Conservation (phyloP, 2,113 vertebrate species). For the Pipa parva region DNA sequence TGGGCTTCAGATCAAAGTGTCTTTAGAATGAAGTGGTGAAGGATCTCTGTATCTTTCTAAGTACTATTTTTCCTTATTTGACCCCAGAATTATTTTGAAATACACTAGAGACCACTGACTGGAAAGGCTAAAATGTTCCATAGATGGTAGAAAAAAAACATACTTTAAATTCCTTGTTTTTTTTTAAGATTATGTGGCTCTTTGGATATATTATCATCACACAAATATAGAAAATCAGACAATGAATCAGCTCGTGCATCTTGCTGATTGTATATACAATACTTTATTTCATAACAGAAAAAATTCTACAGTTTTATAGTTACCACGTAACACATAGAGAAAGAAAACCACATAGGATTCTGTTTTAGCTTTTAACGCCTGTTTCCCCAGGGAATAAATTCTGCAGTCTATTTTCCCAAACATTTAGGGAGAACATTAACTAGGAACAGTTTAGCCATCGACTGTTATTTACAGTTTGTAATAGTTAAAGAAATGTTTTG, state of each 20-base stretch:
- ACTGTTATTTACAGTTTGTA: no score
- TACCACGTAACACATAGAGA: no score
- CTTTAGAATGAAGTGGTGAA: constrained; percentile 6
- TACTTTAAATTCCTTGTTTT: not conserved
- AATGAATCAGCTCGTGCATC: not conserved
- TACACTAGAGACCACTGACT: not conserved
- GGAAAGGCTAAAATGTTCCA: not conserved
- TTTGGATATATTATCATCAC: not conserved
- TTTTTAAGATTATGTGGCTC: not conserved
- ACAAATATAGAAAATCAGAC: not conserved
- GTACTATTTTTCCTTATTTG: constrained; percentile 18
- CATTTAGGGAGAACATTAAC: no score
- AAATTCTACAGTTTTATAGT: not conserved
- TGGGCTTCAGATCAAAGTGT: constrained; percentile 30
- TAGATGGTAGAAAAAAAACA: not conserved
- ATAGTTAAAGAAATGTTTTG: no score
- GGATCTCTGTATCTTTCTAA: constrained; percentile 10
- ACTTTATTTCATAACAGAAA: not conserved
- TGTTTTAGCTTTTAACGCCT: no score
- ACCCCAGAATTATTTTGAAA: constrained; percentile 6
- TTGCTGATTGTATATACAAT: not conserved
- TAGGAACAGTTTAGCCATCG: no score
- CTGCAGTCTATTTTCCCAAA: no score
- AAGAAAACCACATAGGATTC: no score
- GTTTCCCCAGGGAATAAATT: no score